phyloP scores from a whole-genome alignment of 1,140 invertebrate species.

The Drosophila rhopaloa region DNA sequence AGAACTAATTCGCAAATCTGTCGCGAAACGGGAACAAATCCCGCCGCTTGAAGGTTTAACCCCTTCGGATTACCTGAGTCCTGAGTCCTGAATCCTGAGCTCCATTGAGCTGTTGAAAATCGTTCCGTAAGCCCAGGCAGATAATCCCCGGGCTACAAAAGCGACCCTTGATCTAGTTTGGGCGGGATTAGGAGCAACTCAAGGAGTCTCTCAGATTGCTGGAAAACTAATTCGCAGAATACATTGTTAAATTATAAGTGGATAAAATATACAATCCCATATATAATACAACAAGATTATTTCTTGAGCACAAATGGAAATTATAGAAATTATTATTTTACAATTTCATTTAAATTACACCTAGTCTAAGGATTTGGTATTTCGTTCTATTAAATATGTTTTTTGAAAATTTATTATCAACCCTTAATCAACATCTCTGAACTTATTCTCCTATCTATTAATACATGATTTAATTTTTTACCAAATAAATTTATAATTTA shows the following conservation, averaged over 20 bases:
- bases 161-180: constrained; percentile 53
- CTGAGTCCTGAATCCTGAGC: constrained; percentile 52
- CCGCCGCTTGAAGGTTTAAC: constrained; percentile 53
- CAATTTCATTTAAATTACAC: too few species aligned
- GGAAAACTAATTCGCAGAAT: constrained; percentile 37
- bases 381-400: too few species aligned
- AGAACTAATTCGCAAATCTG: constrained; percentile 67
- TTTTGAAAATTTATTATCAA: too few species aligned
- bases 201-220: constrained; percentile 8
- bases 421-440: too few species aligned
- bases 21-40: constrained; percentile 60
- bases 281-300: not conserved
- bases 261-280: constrained; percentile 1
- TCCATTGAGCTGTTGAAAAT: constrained; percentile 77
- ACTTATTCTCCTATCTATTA: too few species aligned
- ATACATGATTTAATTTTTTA: too few species aligned
- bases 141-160: constrained; percentile 48
- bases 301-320: not conserved
- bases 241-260: not conserved
- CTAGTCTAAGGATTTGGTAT: too few species aligned
- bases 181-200: constrained; percentile 46
- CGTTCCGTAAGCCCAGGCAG: constrained; percentile 53
- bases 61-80: constrained; percentile 73
- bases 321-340: too few species aligned
- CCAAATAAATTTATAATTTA: too few species aligned